Percentiles rank a stretch among this genome's conserved stretches.
Conservation (phyloP, 2,113 vertebrate species). For the Paracanthobrama guichenoti region DNA sequence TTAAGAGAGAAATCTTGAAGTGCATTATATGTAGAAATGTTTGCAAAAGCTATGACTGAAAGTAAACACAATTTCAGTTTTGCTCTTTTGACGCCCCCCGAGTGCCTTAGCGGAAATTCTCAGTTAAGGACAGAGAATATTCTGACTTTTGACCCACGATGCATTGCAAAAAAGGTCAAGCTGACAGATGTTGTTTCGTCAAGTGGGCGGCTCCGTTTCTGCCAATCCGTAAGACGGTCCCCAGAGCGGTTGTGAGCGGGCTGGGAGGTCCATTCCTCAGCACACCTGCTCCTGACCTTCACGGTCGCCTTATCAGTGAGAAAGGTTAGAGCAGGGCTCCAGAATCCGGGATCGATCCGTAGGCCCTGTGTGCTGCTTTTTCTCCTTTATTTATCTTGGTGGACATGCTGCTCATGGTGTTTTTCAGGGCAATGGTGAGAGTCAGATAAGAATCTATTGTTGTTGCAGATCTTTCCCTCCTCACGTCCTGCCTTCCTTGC, state of each 20-base stretch:
- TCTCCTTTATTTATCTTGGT: slow-evolving; percentile 76
- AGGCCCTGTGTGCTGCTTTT: slow-evolving; percentile 64
- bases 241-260: background rate
- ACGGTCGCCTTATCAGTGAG: slow-evolving; percentile 73
- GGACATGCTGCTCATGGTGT: slow-evolving; percentile 76
- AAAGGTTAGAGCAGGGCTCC: slow-evolving; percentile 76
- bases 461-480: slow-evolving; percentile 76
- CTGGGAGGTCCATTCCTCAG: slow-evolving; percentile 39
- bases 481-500: slow-evolving; percentile 39
- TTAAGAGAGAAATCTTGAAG: slow-evolving; percentile 16
- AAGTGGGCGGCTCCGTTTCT: slow-evolving; percentile 63
- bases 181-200: slow-evolving; percentile 75
- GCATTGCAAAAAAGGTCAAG: slow-evolving; percentile 81
- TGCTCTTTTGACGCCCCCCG: slow-evolving; percentile 71
- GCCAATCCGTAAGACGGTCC: slow-evolving; percentile 60
- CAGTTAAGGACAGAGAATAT: slow-evolving; percentile 59
- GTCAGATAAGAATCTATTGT: slow-evolving; percentile 79
- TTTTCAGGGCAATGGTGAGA: slow-evolving; percentile 75
- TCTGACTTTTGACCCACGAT: slow-evolving; percentile 73
- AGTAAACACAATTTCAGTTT: slow-evolving; percentile 66
- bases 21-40: background rate
- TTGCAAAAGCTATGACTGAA: background rate
- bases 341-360: slow-evolving; percentile 75
- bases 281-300: slow-evolving; percentile 69
- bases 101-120: slow-evolving; percentile 70